A percentile compares a stretch with the other conserved stretches of the same genome.
Conservation (phyloP, 1,140 invertebrate genomes). For the Brachionus rubens region DNA sequence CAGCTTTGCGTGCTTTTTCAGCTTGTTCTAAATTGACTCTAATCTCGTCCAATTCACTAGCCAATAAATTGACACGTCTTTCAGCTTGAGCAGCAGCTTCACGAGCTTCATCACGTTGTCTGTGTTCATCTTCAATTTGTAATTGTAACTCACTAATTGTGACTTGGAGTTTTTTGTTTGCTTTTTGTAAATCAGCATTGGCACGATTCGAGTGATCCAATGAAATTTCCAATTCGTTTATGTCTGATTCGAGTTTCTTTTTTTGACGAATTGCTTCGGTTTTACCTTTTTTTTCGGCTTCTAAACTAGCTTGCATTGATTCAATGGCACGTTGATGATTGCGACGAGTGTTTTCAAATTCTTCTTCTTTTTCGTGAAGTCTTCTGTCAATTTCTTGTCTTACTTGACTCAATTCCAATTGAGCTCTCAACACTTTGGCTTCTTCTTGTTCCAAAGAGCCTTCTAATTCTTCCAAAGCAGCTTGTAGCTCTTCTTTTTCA, state of each 20-base stretch:
- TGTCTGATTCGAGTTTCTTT: slow-evolving; percentile 99
- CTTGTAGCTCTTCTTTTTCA: slow-evolving; percentile 97
- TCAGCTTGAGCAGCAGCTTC: slow-evolving; percentile 93
- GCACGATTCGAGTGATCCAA: slow-evolving; percentile 72
- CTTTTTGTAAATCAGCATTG: slow-evolving; percentile 97
- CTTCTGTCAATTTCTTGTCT: slow-evolving; percentile 96
- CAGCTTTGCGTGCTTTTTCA: slow-evolving; percentile 89
- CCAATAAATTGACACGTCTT: slow-evolving; percentile 85
- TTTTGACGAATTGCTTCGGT: slow-evolving; percentile 91
- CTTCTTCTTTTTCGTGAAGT: slow-evolving; percentile 94
- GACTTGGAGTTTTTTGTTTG: slow-evolving; percentile 93
- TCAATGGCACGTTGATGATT: slow-evolving; percentile 98
- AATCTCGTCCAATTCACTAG: slow-evolving; percentile 93
- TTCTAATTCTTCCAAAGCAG: slow-evolving; percentile 96
- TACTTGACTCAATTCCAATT: slow-evolving; percentile 93
- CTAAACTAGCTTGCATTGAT: slow-evolving; percentile 96
- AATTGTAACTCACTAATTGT: slow-evolving; percentile 66
- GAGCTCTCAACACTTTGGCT: slow-evolving; percentile 75
- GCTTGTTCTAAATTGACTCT: slow-evolving; percentile 85
- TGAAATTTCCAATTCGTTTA: slow-evolving; percentile 97
- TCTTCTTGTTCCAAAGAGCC: slow-evolving; percentile 86
- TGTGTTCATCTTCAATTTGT: slow-evolving; percentile 92
- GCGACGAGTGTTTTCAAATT: slow-evolving; percentile 95
- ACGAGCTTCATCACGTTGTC: slow-evolving; percentile 89
- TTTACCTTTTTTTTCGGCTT: slow-evolving; percentile 97